Conservation (phyloP, 2,797 vertebrate species). For the Liasis olivaceus region DNA sequence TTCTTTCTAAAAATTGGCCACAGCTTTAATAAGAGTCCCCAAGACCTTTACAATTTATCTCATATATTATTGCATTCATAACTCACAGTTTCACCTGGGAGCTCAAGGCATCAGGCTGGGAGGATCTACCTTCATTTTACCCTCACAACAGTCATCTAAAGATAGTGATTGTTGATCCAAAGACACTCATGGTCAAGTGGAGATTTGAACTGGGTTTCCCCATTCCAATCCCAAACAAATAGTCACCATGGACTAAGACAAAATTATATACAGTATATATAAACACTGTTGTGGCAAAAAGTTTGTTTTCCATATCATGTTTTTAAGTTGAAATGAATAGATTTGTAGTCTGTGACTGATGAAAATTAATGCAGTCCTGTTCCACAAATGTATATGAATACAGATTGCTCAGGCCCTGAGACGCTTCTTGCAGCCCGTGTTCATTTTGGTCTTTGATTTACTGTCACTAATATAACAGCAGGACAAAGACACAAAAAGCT, state of each 20-base stretch:
- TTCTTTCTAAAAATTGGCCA: not conserved
- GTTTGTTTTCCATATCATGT: not conserved
- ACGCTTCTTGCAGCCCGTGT: conserved; percentile 43
- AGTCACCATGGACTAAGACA: not conserved
- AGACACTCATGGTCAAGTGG: too few relatives aligned
- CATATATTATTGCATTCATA: too few relatives aligned
- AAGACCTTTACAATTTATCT: not conserved
- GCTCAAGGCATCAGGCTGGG: too few relatives aligned
- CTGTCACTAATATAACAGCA: conserved; percentile 27
- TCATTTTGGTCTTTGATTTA: conserved; percentile 25
- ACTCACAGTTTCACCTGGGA: too few relatives aligned
- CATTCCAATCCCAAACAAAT: too few relatives aligned
- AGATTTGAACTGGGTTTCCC: too few relatives aligned
- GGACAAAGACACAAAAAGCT: conserved; percentile 22
- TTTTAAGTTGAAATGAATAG: not conserved
- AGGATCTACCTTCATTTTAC: too few relatives aligned
- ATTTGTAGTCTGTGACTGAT: not conserved
- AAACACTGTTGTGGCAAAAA: not conserved
- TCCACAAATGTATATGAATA: not conserved
- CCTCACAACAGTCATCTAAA: too few relatives aligned
- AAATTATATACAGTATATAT: not conserved
- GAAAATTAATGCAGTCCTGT: conserved; percentile 2
- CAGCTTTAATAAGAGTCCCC: too few relatives aligned
- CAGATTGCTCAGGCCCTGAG: not conserved
- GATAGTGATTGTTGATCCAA: too few relatives aligned